Conservation (phyloP, 2,797 vertebrate genomes). For the Sylvilagus floridanus region DNA sequence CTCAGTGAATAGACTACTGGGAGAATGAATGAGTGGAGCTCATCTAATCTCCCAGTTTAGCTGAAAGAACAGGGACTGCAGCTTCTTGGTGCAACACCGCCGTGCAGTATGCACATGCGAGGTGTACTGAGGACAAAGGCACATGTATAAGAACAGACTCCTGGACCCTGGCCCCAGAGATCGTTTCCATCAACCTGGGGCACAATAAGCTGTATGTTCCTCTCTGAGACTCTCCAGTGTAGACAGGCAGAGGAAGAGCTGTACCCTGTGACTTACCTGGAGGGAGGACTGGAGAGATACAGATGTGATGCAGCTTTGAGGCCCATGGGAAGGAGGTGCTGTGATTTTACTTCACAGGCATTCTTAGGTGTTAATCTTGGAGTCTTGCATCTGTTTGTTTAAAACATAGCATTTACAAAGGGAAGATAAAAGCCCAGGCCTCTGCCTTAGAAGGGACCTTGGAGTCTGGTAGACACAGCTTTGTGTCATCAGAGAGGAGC, state of each 20-base stretch:
- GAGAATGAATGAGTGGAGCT: too few species aligned
- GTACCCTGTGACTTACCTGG: not conserved
- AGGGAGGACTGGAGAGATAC: not conserved
- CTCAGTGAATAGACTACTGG: not conserved
- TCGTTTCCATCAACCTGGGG: not conserved
- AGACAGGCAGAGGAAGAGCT: not conserved
- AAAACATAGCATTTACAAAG: not conserved
- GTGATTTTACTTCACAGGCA: not conserved
- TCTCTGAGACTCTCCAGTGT: not conserved
- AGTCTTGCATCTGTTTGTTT: not conserved
- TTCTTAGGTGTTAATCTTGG: not conserved
- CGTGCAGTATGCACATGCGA: not conserved
- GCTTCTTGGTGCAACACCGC: not conserved
- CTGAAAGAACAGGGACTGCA: not conserved
- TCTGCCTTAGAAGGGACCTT: not conserved
- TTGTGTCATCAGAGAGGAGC: accelerated
- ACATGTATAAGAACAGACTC: not conserved
- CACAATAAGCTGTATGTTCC: not conserved
- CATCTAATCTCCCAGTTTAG: not conserved
- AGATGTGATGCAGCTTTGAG: not conserved
- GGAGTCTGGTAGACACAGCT: not conserved
- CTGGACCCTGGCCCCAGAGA: not conserved
- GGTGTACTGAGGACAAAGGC: not conserved
- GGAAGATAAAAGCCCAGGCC: not conserved
- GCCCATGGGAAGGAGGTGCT: not conserved